Evolutionary conservation across 2,888 invertebrate species (phyloP).

Genomic region (Caenorhabditis wallacei): DNA sequence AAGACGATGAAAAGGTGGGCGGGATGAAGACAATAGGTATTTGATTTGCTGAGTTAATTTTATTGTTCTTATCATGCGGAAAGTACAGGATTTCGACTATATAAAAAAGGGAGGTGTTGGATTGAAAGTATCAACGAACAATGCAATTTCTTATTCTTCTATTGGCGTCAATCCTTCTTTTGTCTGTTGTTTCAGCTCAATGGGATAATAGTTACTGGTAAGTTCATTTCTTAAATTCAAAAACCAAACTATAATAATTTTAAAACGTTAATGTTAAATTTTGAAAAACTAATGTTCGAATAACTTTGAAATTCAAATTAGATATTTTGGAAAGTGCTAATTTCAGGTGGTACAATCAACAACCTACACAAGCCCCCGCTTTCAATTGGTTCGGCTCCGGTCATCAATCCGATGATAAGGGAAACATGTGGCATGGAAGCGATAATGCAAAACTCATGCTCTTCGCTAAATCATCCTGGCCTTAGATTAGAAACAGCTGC

Average conservation of each 20-base stretch:
- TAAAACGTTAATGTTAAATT: too few relatives aligned
- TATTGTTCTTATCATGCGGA: conserved; percentile 23
- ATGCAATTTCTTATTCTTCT: conserved; percentile 38
- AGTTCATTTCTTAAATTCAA: not conserved
- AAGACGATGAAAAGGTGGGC: conserved; percentile 3
- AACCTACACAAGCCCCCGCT: conserved; percentile 36
- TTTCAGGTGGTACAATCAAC: conserved; percentile 44
- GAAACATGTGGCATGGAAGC: conserved; percentile 56
- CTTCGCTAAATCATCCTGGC: conserved; percentile 54
- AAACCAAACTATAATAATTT: too few relatives aligned
- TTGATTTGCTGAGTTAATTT: conserved; percentile 20
- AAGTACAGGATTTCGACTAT: conserved; percentile 27
- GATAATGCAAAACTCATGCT: conserved; percentile 54
- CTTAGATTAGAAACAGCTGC: conserved; percentile 1
- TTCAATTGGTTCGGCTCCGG: conserved; percentile 43
- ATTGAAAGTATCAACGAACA: not conserved
- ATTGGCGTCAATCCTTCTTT: not conserved
- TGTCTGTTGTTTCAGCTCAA: conserved; percentile 11
- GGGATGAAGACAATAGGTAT: not conserved
- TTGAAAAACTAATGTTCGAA: too few relatives aligned
- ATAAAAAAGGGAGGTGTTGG: conserved; percentile 5
- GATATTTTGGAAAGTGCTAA: too few relatives aligned
- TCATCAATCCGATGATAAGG: conserved; percentile 45
- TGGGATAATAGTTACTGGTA: conserved; percentile 50
- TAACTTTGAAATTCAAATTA: too few relatives aligned